Evolutionary conservation across 2,113 vertebrate species (phyloP).

Genomic region (Phainopepla nitens): DNA sequence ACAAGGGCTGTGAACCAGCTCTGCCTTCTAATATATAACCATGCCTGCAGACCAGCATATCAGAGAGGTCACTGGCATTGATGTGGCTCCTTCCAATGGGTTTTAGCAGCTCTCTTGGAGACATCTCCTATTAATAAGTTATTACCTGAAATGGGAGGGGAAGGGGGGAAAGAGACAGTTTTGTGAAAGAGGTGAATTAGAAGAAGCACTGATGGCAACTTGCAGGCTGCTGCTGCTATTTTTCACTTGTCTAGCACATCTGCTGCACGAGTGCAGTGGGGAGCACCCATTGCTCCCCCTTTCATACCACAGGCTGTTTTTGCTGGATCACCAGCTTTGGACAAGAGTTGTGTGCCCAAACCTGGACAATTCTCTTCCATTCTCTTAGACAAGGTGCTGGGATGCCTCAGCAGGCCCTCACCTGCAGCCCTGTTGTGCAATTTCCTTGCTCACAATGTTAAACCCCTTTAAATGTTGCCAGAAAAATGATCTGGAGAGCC

Average conservation of each 20-base stretch:
- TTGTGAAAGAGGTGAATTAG: not conserved
- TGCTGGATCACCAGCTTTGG: not conserved
- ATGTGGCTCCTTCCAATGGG: not conserved
- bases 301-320: not conserved
- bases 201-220: not conserved
- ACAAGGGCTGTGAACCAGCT: not conserved
- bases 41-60: not conserved
- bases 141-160: not conserved
- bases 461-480: not conserved
- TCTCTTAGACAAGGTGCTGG: not conserved
- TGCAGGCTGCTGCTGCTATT: not conserved
- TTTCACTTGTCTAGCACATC: not conserved
- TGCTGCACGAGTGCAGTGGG: accelerated
- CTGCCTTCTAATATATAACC: not conserved
- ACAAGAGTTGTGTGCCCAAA: not conserved
- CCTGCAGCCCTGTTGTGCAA: not conserved
- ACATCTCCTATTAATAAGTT: not conserved
- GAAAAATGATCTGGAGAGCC: not conserved
- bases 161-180: accelerated
- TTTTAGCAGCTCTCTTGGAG: not conserved
- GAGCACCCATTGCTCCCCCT: not conserved
- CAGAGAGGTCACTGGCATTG: not conserved
- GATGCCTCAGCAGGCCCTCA: not conserved
- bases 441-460: not conserved
- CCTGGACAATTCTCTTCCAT: not conserved